Base-by-base conservation (phyloP, 1,140 invertebrate genomes). In the Drosophila nigromelanica region DNA sequence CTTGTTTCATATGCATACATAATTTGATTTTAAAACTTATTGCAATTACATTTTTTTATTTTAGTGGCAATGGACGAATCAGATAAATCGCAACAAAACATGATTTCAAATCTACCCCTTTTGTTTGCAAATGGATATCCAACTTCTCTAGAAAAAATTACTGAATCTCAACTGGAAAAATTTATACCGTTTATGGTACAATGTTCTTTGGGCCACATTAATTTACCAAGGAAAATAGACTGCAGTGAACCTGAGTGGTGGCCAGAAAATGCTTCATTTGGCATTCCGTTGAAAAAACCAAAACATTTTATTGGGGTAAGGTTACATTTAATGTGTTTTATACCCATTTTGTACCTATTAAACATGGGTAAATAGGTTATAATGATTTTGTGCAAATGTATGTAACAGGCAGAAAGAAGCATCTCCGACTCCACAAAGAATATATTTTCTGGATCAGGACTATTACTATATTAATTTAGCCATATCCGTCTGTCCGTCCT, bases 111-210 rank as follows among this genome's bases (percentile, higher is more conserved):
- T 90, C 92, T 96, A 83, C 95, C 95, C 72, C 93, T 96, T 63
- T 89, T 95, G 52, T 95, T 95, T 81, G 94, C 94, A 45, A 94
- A 94, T 86, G 95, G 95, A 61, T 94, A 95, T 91, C 95, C 95
- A 43, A 95, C 93, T 54, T 95, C 94, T 14, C 90, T 96, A 56
- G 93, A 94, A 56, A 94, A 94, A 80, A 95, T 95, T 50, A 93
- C 93, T 30, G 89, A 94, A 78, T 83, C 82, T 33, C 94, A 95
- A 78, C 82, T 96, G 71, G 95, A 95, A 92, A 93, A 93, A 58
- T 96, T 96, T 85, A 94, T 96, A 81, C 94, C 94, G 62, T 96
- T 96, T 80, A 95, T 96, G 94, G 94, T 95, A 54, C 94, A 95
- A 82, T 96, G 95, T 93, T 96, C 95, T 35, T 93, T 94, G 92